These are phyloP conservation scores for Epicampocera succincta DNA, from an alignment of 2,888 invertebrate species.

Conservation along the genomic window DNA sequence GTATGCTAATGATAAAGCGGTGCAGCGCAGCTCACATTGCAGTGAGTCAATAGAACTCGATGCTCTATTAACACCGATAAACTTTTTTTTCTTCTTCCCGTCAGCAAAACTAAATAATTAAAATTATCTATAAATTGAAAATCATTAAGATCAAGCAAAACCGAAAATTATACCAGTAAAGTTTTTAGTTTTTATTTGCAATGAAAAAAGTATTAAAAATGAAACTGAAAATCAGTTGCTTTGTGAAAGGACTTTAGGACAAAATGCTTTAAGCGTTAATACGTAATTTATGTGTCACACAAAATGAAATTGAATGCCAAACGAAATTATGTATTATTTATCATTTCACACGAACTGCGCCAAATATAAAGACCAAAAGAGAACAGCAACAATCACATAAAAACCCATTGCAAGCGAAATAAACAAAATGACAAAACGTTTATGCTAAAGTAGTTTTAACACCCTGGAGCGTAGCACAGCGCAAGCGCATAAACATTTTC, in stretches of 20 bases:
- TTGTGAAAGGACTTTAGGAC: constrained; percentile 29
- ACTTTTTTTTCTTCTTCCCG: too few species aligned
- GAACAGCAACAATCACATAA: constrained; percentile 14
- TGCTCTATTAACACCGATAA: too few species aligned
- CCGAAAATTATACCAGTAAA: too few species aligned
- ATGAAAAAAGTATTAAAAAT: not conserved
- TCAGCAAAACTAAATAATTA: too few species aligned
- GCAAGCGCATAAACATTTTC: constrained; percentile 46
- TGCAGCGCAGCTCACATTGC: too few species aligned
- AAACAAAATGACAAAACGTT: constrained; percentile 56
- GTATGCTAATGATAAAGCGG: too few species aligned
- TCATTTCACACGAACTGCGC: constrained; percentile 77
- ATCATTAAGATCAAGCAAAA: too few species aligned
- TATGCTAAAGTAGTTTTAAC: constrained; percentile 57
- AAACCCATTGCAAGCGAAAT: constrained; percentile 44
- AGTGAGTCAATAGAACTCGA: too few species aligned
- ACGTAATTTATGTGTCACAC: constrained; percentile 82
- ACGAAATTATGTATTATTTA: constrained; percentile 82
- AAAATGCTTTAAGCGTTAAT: constrained; percentile 81
- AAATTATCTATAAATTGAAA: too few species aligned
- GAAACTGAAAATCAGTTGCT: constrained; percentile 15
- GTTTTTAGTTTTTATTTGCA: too few species aligned
- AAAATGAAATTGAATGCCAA: constrained; percentile 81
- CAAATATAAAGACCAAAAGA: constrained; percentile 50
- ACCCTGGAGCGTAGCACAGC: constrained; percentile 62